phyloP scores from a whole-genome alignment of 2,888 invertebrate genomes.

The Hyles lineata region DNA sequence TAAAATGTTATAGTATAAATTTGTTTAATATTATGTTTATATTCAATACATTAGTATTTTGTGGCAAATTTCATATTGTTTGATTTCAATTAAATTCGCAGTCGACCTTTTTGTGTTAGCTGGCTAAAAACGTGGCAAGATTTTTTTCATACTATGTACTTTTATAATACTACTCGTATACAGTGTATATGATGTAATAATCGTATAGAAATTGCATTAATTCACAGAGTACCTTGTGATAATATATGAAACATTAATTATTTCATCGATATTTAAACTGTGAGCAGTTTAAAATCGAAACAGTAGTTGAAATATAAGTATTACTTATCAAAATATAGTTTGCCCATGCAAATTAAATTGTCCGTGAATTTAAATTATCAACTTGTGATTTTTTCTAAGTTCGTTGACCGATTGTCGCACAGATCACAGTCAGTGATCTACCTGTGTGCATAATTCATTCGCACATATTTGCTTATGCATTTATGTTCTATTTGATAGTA shows the following conservation, averaged over 20 bases:
- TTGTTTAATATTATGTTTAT: background rate
- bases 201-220: too few species aligned
- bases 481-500: background rate
- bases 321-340: background rate
- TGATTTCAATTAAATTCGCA: background rate
- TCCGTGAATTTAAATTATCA: slow-evolving; percentile 46
- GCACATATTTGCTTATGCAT: background rate
- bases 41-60: too few species aligned
- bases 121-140: background rate
- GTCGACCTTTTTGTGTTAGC: background rate
- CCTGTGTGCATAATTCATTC: slow-evolving; percentile 22
- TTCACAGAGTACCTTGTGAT: too few species aligned
- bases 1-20: background rate
- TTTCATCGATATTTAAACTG: background rate
- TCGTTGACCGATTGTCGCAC: slow-evolving; percentile 51
- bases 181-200: too few species aligned
- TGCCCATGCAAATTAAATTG: slow-evolving; percentile 31
- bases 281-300: background rate
- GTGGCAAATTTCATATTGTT: background rate
- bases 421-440: slow-evolving; percentile 27
- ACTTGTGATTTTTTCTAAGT: slow-evolving; percentile 46
- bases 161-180: background rate
- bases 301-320: background rate
- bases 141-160: background rate
- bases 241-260: too few species aligned